Base-by-base conservation (phyloP, 2,113 vertebrate genomes). In the Gambusia holbrooki region DNA sequence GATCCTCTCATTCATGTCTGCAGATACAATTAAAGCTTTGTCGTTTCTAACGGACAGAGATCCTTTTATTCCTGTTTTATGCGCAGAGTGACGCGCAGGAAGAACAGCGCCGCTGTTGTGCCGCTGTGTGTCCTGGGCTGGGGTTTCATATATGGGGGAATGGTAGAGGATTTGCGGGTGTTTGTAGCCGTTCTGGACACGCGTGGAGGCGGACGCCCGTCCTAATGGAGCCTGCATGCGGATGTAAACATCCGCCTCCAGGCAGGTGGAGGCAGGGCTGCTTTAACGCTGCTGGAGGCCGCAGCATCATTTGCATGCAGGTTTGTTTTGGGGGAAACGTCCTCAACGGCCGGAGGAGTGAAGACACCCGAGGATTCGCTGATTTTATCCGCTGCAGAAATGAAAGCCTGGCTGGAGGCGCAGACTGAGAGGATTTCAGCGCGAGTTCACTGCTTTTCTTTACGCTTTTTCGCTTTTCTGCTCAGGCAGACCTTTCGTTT, bases 251-350 rank as follows among this genome's bases (percentile, higher is more conserved):
- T 0, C 19, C 48, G 0, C 3, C 10, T 33, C 25, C 13, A 28
- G 14, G 30, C 30, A 29, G 5, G 5, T 27, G 42, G 70, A 71
- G 32, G 25, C 61, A 35, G 71, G 62, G 51, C 51, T 2, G 25
- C 10, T 58, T 10, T 10, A 25, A n/a, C 45, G 2, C 2, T 37
- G 64, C 5, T 27, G 30, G 29, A 19, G 14, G 27, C 12, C 0
- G 40, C 35, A 4, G 17, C 65, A 32, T 9, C 0, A 83, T 89
- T 88, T 89, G 80, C 87, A 85, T 88, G 37, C 35, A 13, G 7
- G 65, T 66, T 87, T 89, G 29, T 87, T 89, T 76, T n/a, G 69
- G 81, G 77, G n/a, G 28, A 87, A 89, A 88, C 82, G 77, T 60
- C 9, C 32, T 65, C 63, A 84, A 78, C 77, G 37, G 80, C 61